Conservation (phyloP, 2,113 vertebrate species). For the Sus scrofa region DNA sequence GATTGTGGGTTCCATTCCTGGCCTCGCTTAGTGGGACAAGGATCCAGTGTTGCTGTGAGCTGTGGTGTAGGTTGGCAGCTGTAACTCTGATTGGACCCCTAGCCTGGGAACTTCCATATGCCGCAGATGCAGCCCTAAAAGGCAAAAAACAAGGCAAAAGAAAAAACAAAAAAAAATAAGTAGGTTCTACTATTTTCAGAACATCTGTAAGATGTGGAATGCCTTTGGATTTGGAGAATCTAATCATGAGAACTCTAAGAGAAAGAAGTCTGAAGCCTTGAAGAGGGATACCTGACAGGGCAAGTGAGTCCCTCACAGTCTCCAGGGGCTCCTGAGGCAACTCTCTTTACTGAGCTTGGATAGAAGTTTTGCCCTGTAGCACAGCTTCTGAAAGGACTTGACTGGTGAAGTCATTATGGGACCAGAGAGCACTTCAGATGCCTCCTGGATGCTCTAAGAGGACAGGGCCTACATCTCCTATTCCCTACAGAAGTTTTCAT, state of each 20-base stretch:
- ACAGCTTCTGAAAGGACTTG: background rate
- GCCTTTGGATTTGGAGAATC: background rate
- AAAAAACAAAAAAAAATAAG: too few species aligned
- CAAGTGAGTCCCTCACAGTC: background rate
- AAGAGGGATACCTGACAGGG: background rate
- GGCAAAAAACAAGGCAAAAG: too few species aligned
- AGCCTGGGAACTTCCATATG: too few species aligned
- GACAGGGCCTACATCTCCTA: background rate
- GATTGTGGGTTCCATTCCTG: too few species aligned
- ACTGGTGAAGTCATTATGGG: background rate
- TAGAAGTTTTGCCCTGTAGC: background rate
- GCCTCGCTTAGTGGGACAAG: too few species aligned
- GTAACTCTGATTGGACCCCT: too few species aligned
- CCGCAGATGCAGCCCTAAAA: too few species aligned
- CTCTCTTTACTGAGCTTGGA: background rate
- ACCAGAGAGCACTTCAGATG: background rate
- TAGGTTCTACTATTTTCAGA: conserved; percentile 1
- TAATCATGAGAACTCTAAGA: background rate
- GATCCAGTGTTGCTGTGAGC: too few species aligned
- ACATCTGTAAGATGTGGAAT: background rate
- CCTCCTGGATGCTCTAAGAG: background rate
- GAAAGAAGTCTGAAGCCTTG: background rate
- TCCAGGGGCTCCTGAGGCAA: background rate
- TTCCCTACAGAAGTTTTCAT: background rate
- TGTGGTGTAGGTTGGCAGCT: too few species aligned